phyloP scores from a whole-genome alignment of 2,113 vertebrate genomes.

The Oncorhynchus keta region DNA sequence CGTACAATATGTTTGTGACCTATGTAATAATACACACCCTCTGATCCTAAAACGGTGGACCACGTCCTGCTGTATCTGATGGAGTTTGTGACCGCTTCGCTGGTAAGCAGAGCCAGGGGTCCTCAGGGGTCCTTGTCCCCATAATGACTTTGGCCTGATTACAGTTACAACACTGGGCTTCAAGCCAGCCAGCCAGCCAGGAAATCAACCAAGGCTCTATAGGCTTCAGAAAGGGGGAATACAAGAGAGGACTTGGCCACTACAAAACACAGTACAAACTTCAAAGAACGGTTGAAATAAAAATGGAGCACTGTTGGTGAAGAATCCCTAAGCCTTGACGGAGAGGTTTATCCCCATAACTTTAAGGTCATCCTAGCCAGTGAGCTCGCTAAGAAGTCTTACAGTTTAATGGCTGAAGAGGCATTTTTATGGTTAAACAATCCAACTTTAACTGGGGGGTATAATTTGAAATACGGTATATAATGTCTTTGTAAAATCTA shows the following conservation, averaged over 20 bases:
- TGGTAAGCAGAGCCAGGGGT: conserved; percentile 29
- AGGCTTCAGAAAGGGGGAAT: conserved; percentile 23
- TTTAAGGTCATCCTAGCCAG: background rate
- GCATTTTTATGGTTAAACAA: too few relatives aligned
- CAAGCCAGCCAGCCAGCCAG: conserved; percentile 27
- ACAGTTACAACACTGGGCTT: conserved; percentile 28
- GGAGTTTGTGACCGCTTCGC: conserved; percentile 32
- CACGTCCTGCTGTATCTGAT: conserved; percentile 59
- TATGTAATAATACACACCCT: conserved; percentile 44
- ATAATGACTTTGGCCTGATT: conserved; percentile 53
- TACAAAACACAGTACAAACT: conserved; percentile 35
- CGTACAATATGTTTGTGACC: background rate
- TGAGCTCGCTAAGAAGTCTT: background rate
- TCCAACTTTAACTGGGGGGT: too few relatives aligned
- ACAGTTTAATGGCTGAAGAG: background rate
- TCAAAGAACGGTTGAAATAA: conserved; percentile 43
- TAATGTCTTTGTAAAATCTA: too few relatives aligned
- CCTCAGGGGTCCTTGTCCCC: conserved; percentile 27
- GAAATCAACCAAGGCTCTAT: conserved; percentile 53
- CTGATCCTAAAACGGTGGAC: conserved; percentile 53
- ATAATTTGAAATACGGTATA: too few relatives aligned
- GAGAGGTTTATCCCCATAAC: background rate
- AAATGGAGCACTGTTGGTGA: conserved; percentile 13
- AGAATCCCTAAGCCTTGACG: background rate
- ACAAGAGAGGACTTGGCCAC: conserved; percentile 5